These are phyloP conservation scores for Haliaeetus leucogaster DNA, from an alignment of 2,113 vertebrate genomes.

Conservation along the genomic window DNA sequence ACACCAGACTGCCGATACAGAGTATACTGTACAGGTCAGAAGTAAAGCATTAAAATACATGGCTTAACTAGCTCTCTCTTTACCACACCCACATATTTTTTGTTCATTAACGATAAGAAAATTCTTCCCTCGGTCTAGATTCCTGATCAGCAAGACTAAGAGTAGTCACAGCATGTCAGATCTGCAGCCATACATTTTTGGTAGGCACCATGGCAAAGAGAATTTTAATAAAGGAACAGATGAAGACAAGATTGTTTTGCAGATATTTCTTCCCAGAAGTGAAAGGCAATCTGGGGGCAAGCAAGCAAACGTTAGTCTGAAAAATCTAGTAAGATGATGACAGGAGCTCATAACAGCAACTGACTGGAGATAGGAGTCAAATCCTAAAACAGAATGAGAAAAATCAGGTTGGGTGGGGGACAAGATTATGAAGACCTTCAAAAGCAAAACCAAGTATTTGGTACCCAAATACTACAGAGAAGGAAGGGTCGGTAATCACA, in stretches of 20 bases:
- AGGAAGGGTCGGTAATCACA: neutral
- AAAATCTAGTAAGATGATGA: neutral
- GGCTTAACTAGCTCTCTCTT: neutral
- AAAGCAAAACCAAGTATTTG: neutral
- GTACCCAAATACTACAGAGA: neutral
- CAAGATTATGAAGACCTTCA: neutral
- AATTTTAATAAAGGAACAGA: neutral
- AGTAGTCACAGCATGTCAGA: neutral
- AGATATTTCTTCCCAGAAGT: neutral
- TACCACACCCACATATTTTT: neutral
- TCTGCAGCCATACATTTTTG: neutral
- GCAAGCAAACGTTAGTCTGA: neutral
- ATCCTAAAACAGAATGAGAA: neutral
- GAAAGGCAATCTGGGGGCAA: neutral
- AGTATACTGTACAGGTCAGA: neutral
- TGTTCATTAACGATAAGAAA: neutral
- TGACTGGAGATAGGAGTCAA: neutral
- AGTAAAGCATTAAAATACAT: neutral
- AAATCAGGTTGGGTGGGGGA: neutral
- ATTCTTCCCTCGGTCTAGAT: neutral
- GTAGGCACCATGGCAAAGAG: neutral
- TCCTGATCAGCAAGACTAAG: neutral
- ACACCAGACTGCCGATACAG: neutral
- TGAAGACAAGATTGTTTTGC: neutral
- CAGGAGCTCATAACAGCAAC: neutral